These are phyloP conservation scores for Oncorhynchus nerka DNA, from an alignment of 2,113 vertebrate genomes.

Conservation along the genomic window DNA sequence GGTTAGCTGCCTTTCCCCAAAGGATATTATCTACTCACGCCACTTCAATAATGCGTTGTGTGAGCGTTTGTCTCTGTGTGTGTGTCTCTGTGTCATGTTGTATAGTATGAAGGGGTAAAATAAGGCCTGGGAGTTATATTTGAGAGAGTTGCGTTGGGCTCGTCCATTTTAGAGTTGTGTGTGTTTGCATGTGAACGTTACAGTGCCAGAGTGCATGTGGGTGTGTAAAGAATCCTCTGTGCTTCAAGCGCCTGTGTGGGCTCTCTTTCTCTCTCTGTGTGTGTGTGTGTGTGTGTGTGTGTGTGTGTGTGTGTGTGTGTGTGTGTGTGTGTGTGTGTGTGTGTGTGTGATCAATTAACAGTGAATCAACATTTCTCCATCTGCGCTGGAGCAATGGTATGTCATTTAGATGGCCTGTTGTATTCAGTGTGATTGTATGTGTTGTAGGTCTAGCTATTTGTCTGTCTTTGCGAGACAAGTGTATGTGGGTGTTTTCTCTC, in stretches of 20 bases:
- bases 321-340: background rate
- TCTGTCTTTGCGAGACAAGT: no score
- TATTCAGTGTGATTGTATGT: no score
- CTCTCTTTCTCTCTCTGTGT: background rate
- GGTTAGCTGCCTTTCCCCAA: slow-evolving; percentile 21
- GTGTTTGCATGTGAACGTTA: slow-evolving; percentile 31
- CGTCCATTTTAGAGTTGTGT: slow-evolving; percentile 7
- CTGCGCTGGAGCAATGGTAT: no score
- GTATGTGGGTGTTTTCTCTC: no score
- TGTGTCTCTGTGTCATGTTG: slow-evolving; percentile 27
- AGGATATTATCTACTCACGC: slow-evolving; percentile 27
- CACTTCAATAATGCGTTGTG: slow-evolving; percentile 31
- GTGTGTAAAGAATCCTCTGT: slow-evolving; percentile 1
- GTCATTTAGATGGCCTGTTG: no score
- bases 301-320: slow-evolving; percentile 7
- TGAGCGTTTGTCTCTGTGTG: background rate
- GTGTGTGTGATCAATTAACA: background rate
- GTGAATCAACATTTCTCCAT: background rate
- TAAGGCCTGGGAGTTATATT: slow-evolving; percentile 10
- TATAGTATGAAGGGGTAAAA: slow-evolving; percentile 13
- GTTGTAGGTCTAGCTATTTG: no score
- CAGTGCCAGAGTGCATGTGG: slow-evolving; percentile 17
- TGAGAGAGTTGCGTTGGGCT: slow-evolving; percentile 10
- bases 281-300: no score
- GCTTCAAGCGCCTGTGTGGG: background rate